Percentiles rank a stretch among this genome's conserved stretches.
Conservation (phyloP, 2,888 invertebrate genomes). For the Prenolepis imparis region DNA sequence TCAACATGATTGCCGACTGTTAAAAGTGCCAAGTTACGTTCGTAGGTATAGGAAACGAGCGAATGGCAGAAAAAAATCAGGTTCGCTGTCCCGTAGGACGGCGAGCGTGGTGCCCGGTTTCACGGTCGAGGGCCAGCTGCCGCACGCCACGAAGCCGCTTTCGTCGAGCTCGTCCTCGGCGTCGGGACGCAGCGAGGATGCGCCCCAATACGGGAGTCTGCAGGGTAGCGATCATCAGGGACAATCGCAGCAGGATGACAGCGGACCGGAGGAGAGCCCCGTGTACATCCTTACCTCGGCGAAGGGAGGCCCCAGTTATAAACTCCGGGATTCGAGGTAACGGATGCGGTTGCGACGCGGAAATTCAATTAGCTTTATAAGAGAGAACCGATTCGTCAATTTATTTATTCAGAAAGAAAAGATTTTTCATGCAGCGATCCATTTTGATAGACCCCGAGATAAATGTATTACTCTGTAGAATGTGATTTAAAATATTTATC, state of each 20-base stretch:
- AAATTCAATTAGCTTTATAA: constrained; percentile 9
- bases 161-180: constrained; percentile 85
- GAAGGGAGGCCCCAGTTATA: constrained; percentile 87
- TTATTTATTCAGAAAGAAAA: neutral
- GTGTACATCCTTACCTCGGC: constrained; percentile 84
- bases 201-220: constrained; percentile 80
- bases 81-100: constrained; percentile 84
- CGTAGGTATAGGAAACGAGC: constrained; percentile 83
- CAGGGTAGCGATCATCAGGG: constrained; percentile 83
- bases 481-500: neutral
- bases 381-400: neutral
- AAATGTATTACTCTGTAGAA: neutral
- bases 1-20: constrained; percentile 53
- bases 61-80: constrained; percentile 84
- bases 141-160: constrained; percentile 77
- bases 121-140: constrained; percentile 75
- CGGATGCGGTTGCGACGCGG: too few species aligned
- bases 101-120: constrained; percentile 82
- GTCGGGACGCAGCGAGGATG: constrained; percentile 84
- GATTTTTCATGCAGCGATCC: neutral
- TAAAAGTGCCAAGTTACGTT: constrained; percentile 81
- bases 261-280: constrained; percentile 84
- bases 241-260: constrained; percentile 84
- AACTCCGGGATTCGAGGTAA: constrained; percentile 92
- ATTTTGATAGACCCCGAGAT: neutral